Evolutionary conservation across 2,113 vertebrate genomes (phyloP).

Genomic region (Nycticebus coucang): DNA sequence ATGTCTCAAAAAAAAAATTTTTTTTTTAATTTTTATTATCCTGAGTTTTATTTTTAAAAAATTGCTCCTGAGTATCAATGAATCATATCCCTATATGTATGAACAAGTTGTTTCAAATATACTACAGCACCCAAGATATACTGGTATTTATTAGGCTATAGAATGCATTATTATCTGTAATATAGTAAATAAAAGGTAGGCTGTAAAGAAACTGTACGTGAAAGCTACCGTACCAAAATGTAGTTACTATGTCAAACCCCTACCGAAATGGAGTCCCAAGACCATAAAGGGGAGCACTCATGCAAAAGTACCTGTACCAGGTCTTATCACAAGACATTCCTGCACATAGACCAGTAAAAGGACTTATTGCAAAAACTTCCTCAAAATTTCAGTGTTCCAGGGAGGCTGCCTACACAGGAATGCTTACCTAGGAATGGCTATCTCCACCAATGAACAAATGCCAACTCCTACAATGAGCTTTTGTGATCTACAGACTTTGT

Average conservation of each 20-base stretch:
- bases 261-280: background rate
- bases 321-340: background rate
- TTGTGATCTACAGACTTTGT: background rate
- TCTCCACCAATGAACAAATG: background rate
- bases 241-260: background rate
- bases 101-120: slow-evolving; percentile 23
- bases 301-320: no score
- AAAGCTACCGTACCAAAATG: background rate
- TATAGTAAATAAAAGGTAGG: background rate
- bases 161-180: background rate
- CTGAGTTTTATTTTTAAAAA: background rate
- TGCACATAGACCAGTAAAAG: background rate
- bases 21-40: slow-evolving; percentile 1
- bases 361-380: background rate
- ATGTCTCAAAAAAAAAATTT: no score
- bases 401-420: background rate
- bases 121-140: background rate
- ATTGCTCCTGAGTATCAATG: slow-evolving; percentile 66
- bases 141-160: background rate
- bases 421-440: background rate
- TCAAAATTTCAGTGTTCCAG: background rate
- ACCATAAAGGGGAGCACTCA: background rate
- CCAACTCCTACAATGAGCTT: background rate
- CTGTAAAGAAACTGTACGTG: background rate
- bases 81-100: background rate